phyloP scores from a whole-genome alignment of 2,113 vertebrate genomes.

The Eptesicus fuscus region DNA sequence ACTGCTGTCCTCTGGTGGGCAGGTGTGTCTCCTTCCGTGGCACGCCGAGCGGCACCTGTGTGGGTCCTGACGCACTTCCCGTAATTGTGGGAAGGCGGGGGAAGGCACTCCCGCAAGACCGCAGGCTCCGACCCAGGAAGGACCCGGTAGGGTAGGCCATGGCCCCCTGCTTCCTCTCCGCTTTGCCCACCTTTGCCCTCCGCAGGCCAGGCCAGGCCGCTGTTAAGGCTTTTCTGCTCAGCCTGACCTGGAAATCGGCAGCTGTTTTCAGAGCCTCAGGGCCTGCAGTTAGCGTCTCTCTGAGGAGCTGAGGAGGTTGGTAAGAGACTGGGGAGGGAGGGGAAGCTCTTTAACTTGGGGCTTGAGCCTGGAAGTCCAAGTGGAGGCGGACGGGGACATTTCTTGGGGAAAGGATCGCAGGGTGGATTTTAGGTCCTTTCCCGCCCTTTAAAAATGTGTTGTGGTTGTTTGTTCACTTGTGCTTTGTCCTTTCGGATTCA shows the following conservation, averaged over 20 bases:
- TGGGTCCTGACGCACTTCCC: neutral
- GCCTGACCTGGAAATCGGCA: neutral
- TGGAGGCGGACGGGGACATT: neutral
- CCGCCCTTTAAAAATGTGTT: neutral
- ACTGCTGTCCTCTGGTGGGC: neutral
- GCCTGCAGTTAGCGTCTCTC: neutral
- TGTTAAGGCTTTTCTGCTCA: neutral
- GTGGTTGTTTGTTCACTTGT: neutral
- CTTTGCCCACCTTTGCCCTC: too few relatives aligned
- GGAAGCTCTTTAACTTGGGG: neutral
- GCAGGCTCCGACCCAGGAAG: neutral
- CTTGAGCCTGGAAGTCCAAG: neutral
- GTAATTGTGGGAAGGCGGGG: neutral
- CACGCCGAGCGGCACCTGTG: neutral
- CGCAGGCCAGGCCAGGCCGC: neutral
- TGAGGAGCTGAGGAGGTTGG: neutral
- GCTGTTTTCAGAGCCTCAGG: neutral
- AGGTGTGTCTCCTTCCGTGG: neutral
- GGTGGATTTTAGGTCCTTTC: neutral
- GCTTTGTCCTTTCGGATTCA: neutral
- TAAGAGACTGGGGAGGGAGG: neutral
- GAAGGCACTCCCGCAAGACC: neutral
- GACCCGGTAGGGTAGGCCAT: rapidly evolving
- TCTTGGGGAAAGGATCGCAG: neutral
- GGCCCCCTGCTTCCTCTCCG: neutral